Evolutionary conservation across 2,888 invertebrate genomes (phyloP), one percentile per base, ranked within the genome.

Genomic region (Oithona nana): DNA sequence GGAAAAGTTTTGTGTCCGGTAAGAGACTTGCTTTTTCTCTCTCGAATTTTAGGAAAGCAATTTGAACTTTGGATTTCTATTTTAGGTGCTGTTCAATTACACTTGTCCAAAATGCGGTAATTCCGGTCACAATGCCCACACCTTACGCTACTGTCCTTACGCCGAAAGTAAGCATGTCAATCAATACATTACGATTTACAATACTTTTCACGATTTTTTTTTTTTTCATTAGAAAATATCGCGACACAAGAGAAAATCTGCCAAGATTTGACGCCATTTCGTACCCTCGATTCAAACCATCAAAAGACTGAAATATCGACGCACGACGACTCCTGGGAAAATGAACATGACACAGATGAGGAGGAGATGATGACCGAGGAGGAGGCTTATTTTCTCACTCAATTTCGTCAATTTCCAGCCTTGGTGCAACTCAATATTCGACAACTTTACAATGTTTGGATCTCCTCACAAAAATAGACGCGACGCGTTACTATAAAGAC

Each of bases 81-180:
- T 39, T 39, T 39, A 39, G 39, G 49, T 62, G 13, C 39, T 62
- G 13, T 11, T 24, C 28, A 31, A 49, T 22, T 56, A 62, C 29
- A 13, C 16, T 20, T 62, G 55, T 26, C 39, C 28, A 13, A 56
- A 28, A n/a, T 54, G 56, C 28, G 62, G 56, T 16, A 49, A 26
- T 29, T 56, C 62, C 6, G 62, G 55, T 20, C 48, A 56, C 48
- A 56, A 56, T 26, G 62, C 62, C 8, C 62, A 62, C 56, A 56
- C 62, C 30, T 30, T n/a, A 24, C 26, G 48, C 24, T 56, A 62
- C 30, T 62, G 59, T 50, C 59, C 59, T 2, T 16, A 48, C 16
- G 16, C 8, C 39, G 39, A 39, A 39, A 39, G 39, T 39, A 39
- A 39, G 39, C 39, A 39, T 39, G 39, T 39, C 39, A 39, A 11